Evolutionary conservation across 2,113 vertebrate species (phyloP), one percentile per base, ranked within the genome.

Genomic region (Spea bombifrons): DNA sequence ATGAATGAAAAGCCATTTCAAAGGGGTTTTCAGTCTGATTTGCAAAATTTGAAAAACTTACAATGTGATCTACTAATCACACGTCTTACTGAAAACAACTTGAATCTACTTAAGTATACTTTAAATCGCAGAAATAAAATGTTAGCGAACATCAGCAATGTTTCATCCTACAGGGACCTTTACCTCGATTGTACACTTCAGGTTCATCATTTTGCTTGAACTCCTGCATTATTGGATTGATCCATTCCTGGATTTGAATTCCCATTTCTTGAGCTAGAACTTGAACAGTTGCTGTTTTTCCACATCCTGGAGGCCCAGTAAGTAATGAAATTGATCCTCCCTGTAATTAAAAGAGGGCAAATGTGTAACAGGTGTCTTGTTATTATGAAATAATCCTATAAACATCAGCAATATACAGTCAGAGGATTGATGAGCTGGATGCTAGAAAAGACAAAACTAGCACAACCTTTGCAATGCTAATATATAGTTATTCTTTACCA

Each of bases 271-370:
- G 88, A 57, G 89, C 89, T 65, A 99, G 66, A 81, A 97, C 91
- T 67, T 87, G 90, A 83, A 99, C 17, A 57, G 96, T 97, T 65
- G 94, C 89, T 1, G 95, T 96, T 86, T 99, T 99, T 49, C 97
- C 97, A 87, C 95, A 96, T 70, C 97, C 97, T 5, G 97, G 87
- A 17, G 96, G 96, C 66, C 97, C 97, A 1, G 93, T 97, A 57
- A 99, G 85, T 76, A 99, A 85, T 80, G 98, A 82, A 78, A 99
- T 48, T 71, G 90, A 89, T 8, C 92, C 92, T 72, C 86, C 87
- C 97, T 99, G 72, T 63, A 59, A 52, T 69, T 7, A 79, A 2
- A 75, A 8, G 12, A 53, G 7, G 50, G 7, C 7, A 53, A 53
- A 53, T 1, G 30, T 30, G 30, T 30, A 30, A 30, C 15, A 49